Evolutionary conservation across 1,140 invertebrate genomes (phyloP).

Genomic region (Magallana gigas): DNA sequence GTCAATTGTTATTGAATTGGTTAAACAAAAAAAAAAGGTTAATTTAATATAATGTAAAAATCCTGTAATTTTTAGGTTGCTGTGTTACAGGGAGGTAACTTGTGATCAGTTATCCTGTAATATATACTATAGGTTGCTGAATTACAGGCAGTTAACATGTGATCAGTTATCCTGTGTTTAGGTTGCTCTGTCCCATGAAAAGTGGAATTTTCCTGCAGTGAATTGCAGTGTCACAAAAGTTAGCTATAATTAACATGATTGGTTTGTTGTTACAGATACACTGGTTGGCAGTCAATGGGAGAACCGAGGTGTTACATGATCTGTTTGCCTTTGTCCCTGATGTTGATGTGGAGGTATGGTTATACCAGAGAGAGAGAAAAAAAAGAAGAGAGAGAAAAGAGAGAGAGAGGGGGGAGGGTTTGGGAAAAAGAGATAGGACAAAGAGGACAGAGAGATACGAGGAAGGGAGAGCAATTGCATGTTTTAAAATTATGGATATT

Average conservation of each 20-base stretch:
- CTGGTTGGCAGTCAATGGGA: slow-evolving; percentile 76
- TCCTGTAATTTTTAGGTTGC: too few relatives aligned
- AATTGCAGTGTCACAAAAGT: too few relatives aligned
- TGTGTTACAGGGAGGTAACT: not conserved
- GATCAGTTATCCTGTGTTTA: too few relatives aligned
- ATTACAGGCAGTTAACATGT: not conserved
- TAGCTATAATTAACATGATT: not conserved
- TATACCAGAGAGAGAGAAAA: not conserved
- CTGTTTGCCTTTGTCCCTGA: slow-evolving; percentile 69
- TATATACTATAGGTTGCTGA: not conserved
- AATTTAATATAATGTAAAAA: too few relatives aligned
- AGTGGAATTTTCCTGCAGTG: too few relatives aligned
- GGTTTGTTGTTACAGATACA: slow-evolving; percentile 69
- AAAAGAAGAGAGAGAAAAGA: not conserved
- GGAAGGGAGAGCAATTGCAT: too few relatives aligned
- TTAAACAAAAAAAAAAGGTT: too few relatives aligned
- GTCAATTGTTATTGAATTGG: too few relatives aligned
- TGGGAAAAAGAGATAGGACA: too few relatives aligned
- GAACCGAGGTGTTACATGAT: slow-evolving; percentile 72
- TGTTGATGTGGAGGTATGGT: slow-evolving; percentile 72
- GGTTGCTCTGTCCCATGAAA: too few relatives aligned
- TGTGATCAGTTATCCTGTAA: not conserved
- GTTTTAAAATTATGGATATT: too few relatives aligned
- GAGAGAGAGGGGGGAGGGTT: not conserved
- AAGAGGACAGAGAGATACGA: too few relatives aligned